Conservation (phyloP, 2,797 vertebrate species). For the Phoebastria nigripes region DNA sequence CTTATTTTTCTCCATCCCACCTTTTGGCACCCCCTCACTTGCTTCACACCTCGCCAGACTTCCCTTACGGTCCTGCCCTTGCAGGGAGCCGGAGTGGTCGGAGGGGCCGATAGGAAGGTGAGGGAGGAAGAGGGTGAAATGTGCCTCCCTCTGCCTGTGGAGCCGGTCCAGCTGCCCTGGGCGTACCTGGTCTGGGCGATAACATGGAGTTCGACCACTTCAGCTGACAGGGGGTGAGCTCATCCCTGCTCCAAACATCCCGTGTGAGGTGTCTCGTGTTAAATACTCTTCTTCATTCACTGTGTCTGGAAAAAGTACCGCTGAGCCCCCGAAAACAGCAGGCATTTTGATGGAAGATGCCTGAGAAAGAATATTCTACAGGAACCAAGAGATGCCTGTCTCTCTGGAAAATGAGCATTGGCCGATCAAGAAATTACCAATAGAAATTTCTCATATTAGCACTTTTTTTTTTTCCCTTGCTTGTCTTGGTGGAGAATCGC, state of each 20-base stretch:
- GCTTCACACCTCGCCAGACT: not conserved
- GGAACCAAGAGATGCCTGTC: not conserved
- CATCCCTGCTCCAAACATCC: not conserved
- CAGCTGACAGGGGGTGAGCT: not conserved
- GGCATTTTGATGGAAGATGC: not conserved
- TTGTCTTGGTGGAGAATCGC: slow-evolving; percentile 19
- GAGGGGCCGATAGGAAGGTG: not conserved
- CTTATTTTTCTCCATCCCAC: not conserved
- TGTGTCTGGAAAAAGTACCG: not conserved
- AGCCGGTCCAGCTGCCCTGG: not conserved
- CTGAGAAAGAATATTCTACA: not conserved
- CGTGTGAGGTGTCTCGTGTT: not conserved
- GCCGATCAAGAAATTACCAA: not conserved
- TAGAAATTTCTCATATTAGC: not conserved
- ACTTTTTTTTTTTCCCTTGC: not conserved
- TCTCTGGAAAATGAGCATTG: not conserved
- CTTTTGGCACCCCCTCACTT: not conserved
- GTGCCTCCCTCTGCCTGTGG: not conserved
- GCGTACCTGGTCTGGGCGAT: not conserved
- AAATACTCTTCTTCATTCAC: not conserved
- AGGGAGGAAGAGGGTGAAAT: not conserved
- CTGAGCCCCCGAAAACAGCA: not conserved
- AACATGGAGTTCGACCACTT: not conserved
- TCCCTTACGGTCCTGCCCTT: not conserved
- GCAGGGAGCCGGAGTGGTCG: not conserved